Conservation (phyloP, 2,113 vertebrate genomes). For the Microtus ochrogaster region DNA sequence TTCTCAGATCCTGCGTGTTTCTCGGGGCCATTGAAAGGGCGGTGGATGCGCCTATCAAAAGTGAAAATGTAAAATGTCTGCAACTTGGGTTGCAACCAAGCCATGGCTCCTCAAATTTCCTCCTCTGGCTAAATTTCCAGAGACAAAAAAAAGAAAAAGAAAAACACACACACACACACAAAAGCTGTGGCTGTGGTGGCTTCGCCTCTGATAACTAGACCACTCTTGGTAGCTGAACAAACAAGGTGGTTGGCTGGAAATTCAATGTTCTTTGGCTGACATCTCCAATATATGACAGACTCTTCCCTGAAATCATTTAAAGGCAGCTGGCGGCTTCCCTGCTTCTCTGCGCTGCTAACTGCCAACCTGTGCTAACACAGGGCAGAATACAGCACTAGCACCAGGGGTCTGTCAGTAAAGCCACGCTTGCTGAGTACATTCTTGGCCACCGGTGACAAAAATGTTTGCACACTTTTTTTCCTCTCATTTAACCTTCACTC, state of each 20-base stretch:
- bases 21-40: conserved; percentile 44
- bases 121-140: conserved; percentile 56
- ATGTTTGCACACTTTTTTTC: background rate
- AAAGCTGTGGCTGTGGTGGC: conserved; percentile 30
- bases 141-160: conserved; percentile 48
- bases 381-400: background rate
- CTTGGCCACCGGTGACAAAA: background rate
- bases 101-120: conserved; percentile 74
- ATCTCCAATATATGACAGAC: background rate
- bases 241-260: conserved; percentile 48
- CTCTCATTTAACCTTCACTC: background rate
- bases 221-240: conserved; percentile 50
- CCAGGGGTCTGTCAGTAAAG: background rate
- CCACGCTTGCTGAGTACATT: background rate
- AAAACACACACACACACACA: no score
- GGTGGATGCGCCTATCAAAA: conserved; percentile 24
- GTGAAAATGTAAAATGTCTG: conserved; percentile 56
- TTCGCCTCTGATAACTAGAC: conserved; percentile 55
- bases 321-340: background rate
- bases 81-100: conserved; percentile 67
- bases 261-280: conserved; percentile 53
- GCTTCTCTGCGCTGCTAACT: rapidly evolving
- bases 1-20: conserved; percentile 42
- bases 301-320: conserved; percentile 25
- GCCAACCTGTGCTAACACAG: background rate